Percentiles rank a stretch among this genome's conserved stretches.
phyloP scores from a whole-genome alignment of 2,797 vertebrate species.

The Diplodus puntazzo region DNA sequence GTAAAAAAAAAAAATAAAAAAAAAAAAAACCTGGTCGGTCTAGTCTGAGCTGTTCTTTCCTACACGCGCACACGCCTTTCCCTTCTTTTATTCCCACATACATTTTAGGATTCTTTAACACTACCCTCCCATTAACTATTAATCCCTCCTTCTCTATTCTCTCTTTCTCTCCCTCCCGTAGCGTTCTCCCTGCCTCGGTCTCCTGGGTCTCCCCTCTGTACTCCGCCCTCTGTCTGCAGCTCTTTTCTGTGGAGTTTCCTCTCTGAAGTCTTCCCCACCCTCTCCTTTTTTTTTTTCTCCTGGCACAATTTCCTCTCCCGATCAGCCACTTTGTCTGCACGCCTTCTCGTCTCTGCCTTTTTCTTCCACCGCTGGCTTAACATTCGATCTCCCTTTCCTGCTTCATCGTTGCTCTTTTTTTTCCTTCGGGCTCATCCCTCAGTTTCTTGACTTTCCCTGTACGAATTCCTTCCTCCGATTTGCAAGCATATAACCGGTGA shows the following conservation, averaged over 20 bases:
- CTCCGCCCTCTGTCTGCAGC: slow-evolving; percentile 57
- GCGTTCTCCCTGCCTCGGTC: slow-evolving; percentile 33
- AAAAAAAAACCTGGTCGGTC: slow-evolving; percentile 45
- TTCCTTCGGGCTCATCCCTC: slow-evolving; percentile 1
- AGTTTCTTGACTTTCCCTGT: slow-evolving; percentile 1
- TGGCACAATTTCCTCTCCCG: slow-evolving; percentile 49
- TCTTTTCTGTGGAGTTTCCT: slow-evolving; percentile 61
- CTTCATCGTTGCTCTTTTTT: not conserved
- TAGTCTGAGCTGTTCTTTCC: slow-evolving; percentile 45
- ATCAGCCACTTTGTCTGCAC: slow-evolving; percentile 28
- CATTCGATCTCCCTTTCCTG: slow-evolving; percentile 6
- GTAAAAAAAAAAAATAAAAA: slow-evolving; percentile 14
- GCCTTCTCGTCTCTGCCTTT: slow-evolving; percentile 5
- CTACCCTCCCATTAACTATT: slow-evolving; percentile 71
- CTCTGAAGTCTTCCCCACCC: slow-evolving; percentile 65
- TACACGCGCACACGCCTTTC: slow-evolving; percentile 3
- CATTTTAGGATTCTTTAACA: slow-evolving; percentile 57
- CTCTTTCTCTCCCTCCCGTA: slow-evolving; percentile 28
- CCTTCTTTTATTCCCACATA: slow-evolving; percentile 51
- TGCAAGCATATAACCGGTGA: not conserved
- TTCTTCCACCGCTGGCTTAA: slow-evolving; percentile 18
- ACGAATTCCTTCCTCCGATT: slow-evolving; percentile 28
- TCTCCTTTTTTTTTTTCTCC: slow-evolving; percentile 34
- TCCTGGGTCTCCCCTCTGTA: slow-evolving; percentile 57
- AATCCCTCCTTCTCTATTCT: slow-evolving; percentile 64